Percentiles rank a stretch among this genome's conserved stretches.
Evolutionary conservation across 2,888 invertebrate species (phyloP).

Genomic region (Eupithecia insigniata): DNA sequence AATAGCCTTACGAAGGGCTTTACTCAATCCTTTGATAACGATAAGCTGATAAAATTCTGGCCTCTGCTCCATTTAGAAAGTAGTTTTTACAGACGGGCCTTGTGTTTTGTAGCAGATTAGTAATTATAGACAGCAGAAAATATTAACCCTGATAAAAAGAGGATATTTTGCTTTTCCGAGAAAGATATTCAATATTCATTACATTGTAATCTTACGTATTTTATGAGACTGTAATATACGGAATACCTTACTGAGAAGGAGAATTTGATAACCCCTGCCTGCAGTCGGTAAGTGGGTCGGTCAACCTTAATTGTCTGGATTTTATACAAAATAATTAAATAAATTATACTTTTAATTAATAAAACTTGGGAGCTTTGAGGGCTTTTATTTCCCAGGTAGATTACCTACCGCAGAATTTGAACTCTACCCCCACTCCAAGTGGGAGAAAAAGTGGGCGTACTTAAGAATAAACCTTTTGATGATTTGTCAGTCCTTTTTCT

Average conservation of each 20-base stretch:
- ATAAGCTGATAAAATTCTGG: constrained; percentile 12
- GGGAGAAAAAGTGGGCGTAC: neutral
- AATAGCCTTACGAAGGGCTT: constrained; percentile 11
- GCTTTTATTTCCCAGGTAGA: neutral
- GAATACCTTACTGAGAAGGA: neutral
- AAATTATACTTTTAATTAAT: neutral
- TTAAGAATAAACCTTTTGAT: neutral
- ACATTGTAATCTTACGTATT: neutral
- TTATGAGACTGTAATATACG: neutral
- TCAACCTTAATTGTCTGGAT: neutral
- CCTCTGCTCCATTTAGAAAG: constrained; percentile 5
- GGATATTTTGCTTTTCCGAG: neutral
- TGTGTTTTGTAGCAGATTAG: constrained; percentile 7
- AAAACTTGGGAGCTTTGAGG: neutral
- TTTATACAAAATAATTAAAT: neutral
- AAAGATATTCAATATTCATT: neutral
- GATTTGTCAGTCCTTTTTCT: neutral
- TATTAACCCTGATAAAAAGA: neutral
- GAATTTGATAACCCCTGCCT: neutral
- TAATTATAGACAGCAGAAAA: neutral
- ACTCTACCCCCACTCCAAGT: neutral
- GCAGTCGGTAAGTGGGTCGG: neutral
- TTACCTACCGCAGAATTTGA: neutral
- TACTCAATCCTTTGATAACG: constrained; percentile 15
- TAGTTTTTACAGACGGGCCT: neutral